These are phyloP conservation scores for Phalacrocorax carbo DNA, from an alignment of 2,113 vertebrate species.

Conservation along the genomic window DNA sequence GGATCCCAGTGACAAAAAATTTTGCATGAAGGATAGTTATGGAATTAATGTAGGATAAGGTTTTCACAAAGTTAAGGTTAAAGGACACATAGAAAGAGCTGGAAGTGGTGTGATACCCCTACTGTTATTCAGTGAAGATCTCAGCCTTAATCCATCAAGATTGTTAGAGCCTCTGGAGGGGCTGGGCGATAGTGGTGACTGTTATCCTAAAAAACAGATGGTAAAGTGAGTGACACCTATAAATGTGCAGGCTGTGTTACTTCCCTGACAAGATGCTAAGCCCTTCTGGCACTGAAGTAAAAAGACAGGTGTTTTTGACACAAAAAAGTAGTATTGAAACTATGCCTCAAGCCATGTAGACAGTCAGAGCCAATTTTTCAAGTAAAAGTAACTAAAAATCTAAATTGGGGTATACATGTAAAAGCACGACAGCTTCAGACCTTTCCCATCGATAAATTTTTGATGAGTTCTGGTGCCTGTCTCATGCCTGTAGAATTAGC, in stretches of 20 bases:
- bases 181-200: constrained; percentile 67
- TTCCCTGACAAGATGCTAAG: constrained; percentile 78
- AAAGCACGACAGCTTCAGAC: constrained; percentile 20
- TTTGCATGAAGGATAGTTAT: neutral
- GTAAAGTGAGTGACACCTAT: constrained; percentile 76
- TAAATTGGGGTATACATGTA: constrained; percentile 45
- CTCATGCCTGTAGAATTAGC: constrained; percentile 12
- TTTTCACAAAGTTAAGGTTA: constrained; percentile 32
- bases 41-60: neutral
- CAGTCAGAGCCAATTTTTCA: constrained; percentile 65
- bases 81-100: constrained; percentile 12
- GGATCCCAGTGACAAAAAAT: neutral
- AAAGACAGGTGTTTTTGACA: constrained; percentile 76
- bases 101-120: constrained; percentile 16
- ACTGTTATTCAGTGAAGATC: constrained; percentile 56
- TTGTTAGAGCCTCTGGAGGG: constrained; percentile 65
- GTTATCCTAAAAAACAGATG: constrained; percentile 80
- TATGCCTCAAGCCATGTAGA: constrained; percentile 65
- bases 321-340: constrained; percentile 65
- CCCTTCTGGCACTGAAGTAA: constrained; percentile 74
- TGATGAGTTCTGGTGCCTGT: neutral
- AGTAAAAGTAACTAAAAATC: constrained; percentile 64
- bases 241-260: constrained; percentile 76
- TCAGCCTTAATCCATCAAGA: constrained; percentile 67
- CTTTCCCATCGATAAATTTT: constrained; percentile 9